These are phyloP conservation scores for Brenthis hecate DNA, from an alignment of 2,888 invertebrate species.

Conservation along the genomic window DNA sequence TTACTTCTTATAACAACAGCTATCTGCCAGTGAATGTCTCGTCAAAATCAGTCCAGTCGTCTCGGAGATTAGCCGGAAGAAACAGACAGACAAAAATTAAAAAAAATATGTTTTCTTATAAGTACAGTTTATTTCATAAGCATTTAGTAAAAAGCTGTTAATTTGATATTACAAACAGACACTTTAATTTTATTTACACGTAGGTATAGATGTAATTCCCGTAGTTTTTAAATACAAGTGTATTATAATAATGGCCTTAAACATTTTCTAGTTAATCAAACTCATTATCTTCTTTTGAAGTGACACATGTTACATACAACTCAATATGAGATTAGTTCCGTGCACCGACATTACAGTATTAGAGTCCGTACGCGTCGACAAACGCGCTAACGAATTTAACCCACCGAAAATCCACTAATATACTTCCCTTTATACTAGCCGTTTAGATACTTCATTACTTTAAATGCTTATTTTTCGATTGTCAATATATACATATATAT, in stretches of 20 bases:
- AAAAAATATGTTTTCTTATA: no score
- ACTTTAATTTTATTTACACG: no score
- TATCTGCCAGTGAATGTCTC: no score
- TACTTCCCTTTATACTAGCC: conserved; percentile 20
- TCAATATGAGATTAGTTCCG: conserved; percentile 18
- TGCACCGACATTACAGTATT: conserved; percentile 45
- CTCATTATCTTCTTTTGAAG: background rate
- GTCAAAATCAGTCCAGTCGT: no score
- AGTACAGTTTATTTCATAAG: no score
- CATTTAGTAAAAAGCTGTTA: no score
- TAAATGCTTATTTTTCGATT: background rate
- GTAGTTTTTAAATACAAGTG: background rate
- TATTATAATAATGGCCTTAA: background rate
- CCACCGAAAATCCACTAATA: conserved; percentile 45
- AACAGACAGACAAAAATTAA: no score
- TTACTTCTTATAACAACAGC: no score
- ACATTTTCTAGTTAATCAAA: background rate
- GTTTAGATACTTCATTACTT: conserved; percentile 17
- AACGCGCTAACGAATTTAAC: conserved; percentile 65
- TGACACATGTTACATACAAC: conserved; percentile 19
- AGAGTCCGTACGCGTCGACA: conserved; percentile 58
- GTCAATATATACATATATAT: background rate
- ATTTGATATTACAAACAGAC: no score
- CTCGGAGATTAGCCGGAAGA: no score
- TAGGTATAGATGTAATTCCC: no score